These are phyloP conservation scores for Leptinotarsa lineolata DNA, from an alignment of 1,140 invertebrate species.

Conservation along the genomic window DNA sequence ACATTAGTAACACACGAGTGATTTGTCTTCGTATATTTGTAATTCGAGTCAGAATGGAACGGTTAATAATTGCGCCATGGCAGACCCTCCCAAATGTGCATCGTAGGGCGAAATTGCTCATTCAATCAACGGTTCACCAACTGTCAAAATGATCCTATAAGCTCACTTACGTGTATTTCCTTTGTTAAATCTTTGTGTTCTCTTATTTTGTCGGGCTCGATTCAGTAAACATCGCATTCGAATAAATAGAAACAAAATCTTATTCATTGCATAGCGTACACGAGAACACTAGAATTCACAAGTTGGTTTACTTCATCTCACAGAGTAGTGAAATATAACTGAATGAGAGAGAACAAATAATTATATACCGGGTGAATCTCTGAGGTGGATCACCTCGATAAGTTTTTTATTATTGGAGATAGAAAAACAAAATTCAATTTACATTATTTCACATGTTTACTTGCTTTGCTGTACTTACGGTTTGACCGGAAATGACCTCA, in stretches of 20 bases:
- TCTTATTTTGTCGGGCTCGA: constrained; percentile 7
- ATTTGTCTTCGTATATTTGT: constrained; percentile 24
- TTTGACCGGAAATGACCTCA: too few relatives aligned
- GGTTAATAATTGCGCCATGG: constrained; percentile 26
- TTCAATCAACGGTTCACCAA: constrained; percentile 46
- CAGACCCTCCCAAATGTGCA: constrained; percentile 35
- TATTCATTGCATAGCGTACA: background rate
- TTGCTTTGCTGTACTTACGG: too few relatives aligned
- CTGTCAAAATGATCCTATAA: constrained; percentile 44
- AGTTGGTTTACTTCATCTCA: too few relatives aligned
- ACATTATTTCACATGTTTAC: too few relatives aligned
- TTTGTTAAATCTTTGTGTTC: constrained; percentile 23
- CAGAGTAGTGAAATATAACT: too few relatives aligned
- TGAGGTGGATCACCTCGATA: too few relatives aligned
- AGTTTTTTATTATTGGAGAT: too few relatives aligned
- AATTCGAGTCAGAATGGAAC: constrained; percentile 12
- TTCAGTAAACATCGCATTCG: constrained; percentile 11
- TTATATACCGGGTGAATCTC: too few relatives aligned
- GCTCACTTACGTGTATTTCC: constrained; percentile 29
- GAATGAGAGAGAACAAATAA: too few relatives aligned
- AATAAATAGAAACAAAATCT: constrained; percentile 1
- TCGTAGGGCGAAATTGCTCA: constrained; percentile 43
- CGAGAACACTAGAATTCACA: background rate
- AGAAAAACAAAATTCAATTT: too few relatives aligned
- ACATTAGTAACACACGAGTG: constrained; percentile 27